Percentiles rank a stretch among this genome's conserved stretches.
Evolutionary conservation across 2,113 vertebrate species (phyloP).

Genomic region (Jacana jacana): DNA sequence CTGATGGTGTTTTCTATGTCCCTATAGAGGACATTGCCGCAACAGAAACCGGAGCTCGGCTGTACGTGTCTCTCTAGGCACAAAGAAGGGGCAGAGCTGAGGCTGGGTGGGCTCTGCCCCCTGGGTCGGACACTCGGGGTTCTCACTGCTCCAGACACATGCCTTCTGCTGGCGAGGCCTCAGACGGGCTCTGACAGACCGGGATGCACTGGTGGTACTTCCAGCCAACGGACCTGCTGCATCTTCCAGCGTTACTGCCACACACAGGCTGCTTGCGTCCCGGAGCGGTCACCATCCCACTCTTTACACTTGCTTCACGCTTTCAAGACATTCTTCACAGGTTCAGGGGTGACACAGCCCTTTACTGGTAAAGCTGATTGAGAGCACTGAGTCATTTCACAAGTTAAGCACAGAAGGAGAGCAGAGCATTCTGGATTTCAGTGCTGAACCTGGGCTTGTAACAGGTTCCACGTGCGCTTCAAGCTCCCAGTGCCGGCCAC

Average conservation of each 20-base stretch:
- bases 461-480: neutral
- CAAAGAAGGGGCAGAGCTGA: accelerated
- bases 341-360: neutral
- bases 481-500: neutral
- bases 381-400: neutral
- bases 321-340: neutral
- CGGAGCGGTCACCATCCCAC: neutral
- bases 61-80: too few relatives aligned
- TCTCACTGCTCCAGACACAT: accelerated
- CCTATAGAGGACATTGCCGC: too few relatives aligned
- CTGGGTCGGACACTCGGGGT: accelerated
- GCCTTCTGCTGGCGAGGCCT: neutral
- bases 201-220: accelerated
- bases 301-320: neutral
- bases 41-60: neutral
- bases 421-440: neutral
- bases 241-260: neutral
- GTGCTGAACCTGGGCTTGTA: neutral
- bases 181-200: neutral
- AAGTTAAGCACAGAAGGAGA: neutral
- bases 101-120: neutral
- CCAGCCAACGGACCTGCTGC: neutral
- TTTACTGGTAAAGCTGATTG: neutral
- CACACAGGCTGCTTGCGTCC: accelerated
- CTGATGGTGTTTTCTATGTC: too few relatives aligned